Evolutionary conservation across 2,113 vertebrate genomes (phyloP).

Genomic region (Scortum barcoo): DNA sequence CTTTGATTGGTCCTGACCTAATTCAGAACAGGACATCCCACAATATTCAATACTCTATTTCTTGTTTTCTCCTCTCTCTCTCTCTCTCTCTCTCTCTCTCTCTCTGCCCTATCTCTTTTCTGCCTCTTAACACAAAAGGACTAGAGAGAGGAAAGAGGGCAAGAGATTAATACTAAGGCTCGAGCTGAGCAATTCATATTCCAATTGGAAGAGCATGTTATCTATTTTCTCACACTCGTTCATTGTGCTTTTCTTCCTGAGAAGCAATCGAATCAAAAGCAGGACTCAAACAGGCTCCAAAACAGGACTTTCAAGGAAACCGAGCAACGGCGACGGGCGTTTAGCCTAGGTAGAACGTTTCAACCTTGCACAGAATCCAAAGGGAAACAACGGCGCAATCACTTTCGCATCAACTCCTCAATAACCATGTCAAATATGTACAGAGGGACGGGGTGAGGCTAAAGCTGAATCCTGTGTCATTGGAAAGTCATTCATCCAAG

Average conservation of each 20-base stretch:
- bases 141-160: constrained; percentile 68
- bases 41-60: constrained; percentile 70
- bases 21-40: constrained; percentile 86
- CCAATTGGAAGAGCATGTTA: constrained; percentile 72
- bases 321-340: constrained; percentile 44
- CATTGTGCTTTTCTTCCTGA: constrained; percentile 57
- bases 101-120: constrained; percentile 11
- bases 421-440: constrained; percentile 74
- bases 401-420: constrained; percentile 66
- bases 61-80: constrained; percentile 49
- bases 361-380: constrained; percentile 40
- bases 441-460: constrained; percentile 64
- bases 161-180: constrained; percentile 80
- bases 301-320: constrained; percentile 62
- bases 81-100: constrained; percentile 12
- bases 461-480: constrained; percentile 68
- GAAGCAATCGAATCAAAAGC: constrained; percentile 63
- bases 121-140: constrained; percentile 63
- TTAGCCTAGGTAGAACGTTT: constrained; percentile 35
- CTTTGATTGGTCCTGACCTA: constrained; percentile 85
- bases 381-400: constrained; percentile 57
- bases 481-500: constrained; percentile 77
- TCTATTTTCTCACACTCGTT: constrained; percentile 76
- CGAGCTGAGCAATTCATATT: constrained; percentile 81
- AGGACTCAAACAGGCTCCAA: constrained; percentile 38